Base-by-base conservation (phyloP, 2,888 invertebrate species). In the Epirrhoe tristata region DNA sequence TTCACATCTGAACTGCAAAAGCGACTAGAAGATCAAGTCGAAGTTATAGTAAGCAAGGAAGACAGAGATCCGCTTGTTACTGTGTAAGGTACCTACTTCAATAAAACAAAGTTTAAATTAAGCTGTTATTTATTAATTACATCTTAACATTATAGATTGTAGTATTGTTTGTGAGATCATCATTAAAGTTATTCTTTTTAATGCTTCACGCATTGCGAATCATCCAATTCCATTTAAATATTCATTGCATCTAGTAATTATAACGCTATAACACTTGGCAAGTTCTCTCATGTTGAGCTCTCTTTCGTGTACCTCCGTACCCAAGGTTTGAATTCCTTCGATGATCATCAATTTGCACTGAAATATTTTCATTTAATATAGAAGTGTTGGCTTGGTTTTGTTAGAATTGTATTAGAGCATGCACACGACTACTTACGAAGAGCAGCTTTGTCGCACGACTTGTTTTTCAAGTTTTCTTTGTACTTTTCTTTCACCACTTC, bases 21-120 rank as follows among this genome's bases (percentile, higher is more conserved):
- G 67, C 77, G 81, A 74, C 77, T 94, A 65, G 86, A 94, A 0
- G 91, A 94, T 66, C 82, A 94, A 63, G 94, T 96, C 8, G 85
- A 94, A 72, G 94, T 98, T 7, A 74, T 95, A 67, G 94, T 98
- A 31, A 97, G 98, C 7, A 85, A 95, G 78, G 84, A 87, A 51
- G 98, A 98, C 87, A 93, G 88, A 74, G 98, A 98, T 93, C 98
- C 98, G 0, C 86, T 98, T 56, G 90, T 89, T 70, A 96, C 96
- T 55, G 94, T 96, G 17, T 97, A 88, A 94, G 52, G 52, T 65
- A 54, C 24, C 24, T 24, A 24, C 53, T 36, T 24, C 67, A 71
- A 69, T 70, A 68, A 74, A 71, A 69, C 63, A 59, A 48, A 12
- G 12, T 58, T 61, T 55, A 63, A 61, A 66, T 71, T 67, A 71